A percentile compares a stretch with the other conserved stretches of the same genome.
Conservation (phyloP, 1,140 invertebrate genomes). For the Heliconius hermathena region DNA sequence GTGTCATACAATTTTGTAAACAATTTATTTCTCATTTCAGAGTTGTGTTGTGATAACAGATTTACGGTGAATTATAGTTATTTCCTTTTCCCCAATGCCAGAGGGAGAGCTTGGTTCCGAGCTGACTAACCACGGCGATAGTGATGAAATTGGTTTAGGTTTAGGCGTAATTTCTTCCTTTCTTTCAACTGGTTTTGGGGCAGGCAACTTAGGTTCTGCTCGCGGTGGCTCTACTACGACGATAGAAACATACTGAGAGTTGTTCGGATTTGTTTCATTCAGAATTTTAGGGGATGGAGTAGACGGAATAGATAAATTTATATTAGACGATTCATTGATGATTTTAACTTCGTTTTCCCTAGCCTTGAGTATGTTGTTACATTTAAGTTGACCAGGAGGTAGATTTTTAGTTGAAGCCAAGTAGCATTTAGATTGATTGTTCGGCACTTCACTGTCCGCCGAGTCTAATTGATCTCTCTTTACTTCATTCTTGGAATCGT, state of each 20-base stretch:
- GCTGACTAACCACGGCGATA: conserved; percentile 90
- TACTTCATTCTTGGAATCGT: conserved; percentile 83
- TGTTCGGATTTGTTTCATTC: conserved; percentile 77
- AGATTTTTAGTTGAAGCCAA: conserved; percentile 85
- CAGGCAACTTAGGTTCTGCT: conserved; percentile 63
- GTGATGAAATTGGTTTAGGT: conserved; percentile 79
- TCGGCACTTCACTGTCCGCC: conserved; percentile 83
- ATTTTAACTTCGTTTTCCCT: conserved; percentile 79
- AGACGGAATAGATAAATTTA: conserved; percentile 68
- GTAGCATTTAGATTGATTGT: conserved; percentile 85
- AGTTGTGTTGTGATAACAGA: conserved; percentile 93
- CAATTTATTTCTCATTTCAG: conserved; percentile 63
- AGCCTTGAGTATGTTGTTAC: conserved; percentile 97
- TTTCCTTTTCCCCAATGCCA: conserved; percentile 85
- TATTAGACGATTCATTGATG: conserved; percentile 72
- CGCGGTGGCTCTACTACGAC: conserved; percentile 82
- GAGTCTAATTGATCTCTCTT: conserved; percentile 83
- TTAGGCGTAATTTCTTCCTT: conserved; percentile 64
- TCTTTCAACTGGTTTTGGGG: conserved; percentile 62
- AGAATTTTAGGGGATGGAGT: conserved; percentile 76
- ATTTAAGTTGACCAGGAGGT: conserved; percentile 94
- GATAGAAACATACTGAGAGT: conserved; percentile 83
- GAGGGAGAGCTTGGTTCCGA: conserved; percentile 86
- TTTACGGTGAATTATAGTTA: conserved; percentile 86
- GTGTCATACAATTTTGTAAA: neutral